Conservation (phyloP, 1,140 invertebrate genomes). For the Samia ricini region DNA sequence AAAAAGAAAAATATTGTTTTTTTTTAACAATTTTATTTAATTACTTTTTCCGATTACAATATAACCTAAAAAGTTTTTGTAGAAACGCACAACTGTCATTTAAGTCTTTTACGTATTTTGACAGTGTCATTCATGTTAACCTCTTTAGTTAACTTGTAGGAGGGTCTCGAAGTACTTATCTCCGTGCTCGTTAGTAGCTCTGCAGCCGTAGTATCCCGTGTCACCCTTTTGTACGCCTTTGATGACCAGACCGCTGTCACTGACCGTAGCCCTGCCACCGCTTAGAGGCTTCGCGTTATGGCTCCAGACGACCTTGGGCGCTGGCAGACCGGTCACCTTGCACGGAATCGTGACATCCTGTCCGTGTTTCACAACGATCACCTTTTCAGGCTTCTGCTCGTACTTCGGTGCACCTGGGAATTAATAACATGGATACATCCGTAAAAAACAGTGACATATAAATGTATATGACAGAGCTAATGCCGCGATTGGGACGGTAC, state of each 20-base stretch:
- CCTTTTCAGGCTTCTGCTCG: conserved; percentile 23
- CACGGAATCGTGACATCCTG: conserved; percentile 46
- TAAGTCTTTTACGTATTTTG: not conserved
- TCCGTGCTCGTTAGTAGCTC: conserved; percentile 37
- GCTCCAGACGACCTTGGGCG: conserved; percentile 34
- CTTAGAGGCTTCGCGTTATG: conserved; percentile 38
- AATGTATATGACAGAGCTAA: too few relatives aligned
- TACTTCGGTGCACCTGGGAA: conserved; percentile 43
- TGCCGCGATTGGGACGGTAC: too few relatives aligned
- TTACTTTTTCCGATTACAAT: not conserved
- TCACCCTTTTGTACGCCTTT: conserved; percentile 34
- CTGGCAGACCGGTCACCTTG: conserved; percentile 30
- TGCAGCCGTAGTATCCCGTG: conserved; percentile 55
- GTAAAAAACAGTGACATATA: too few relatives aligned
- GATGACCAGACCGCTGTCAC: conserved; percentile 37
- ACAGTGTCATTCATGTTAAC: not conserved
- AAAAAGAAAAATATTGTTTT: not conserved
- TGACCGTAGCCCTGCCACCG: conserved; percentile 15
- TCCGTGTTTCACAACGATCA: conserved; percentile 26
- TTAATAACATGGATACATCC: not conserved
- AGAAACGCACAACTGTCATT: not conserved
- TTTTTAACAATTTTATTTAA: not conserved
- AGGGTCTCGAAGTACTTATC: conserved; percentile 41
- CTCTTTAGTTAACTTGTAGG: conserved; percentile 25
- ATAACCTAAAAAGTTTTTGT: not conserved